Percentiles rank a stretch among this genome's conserved stretches.
These are phyloP conservation scores for Trichonephila inaurata DNA, from an alignment of 1,140 invertebrate genomes.

Conservation along the genomic window DNA sequence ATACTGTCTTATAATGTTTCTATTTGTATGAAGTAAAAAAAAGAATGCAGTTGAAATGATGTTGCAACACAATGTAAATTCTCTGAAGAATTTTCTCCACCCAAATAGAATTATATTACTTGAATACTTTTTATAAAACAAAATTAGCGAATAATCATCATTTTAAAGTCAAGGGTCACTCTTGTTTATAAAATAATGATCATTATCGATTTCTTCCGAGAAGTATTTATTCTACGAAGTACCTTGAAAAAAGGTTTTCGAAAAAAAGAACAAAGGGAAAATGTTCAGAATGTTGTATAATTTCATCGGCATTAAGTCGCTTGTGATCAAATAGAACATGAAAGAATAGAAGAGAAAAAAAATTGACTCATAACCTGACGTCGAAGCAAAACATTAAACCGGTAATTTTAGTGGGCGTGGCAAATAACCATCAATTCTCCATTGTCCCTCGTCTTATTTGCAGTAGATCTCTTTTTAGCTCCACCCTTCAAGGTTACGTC, in stretches of 20 bases:
- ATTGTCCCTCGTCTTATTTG: conserved; percentile 61
- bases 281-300: conserved; percentile 4
- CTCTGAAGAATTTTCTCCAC: too few relatives aligned
- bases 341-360: not conserved
- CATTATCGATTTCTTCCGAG: conserved; percentile 4
- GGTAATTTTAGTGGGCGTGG: conserved; percentile 66
- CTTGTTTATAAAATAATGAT: not conserved
- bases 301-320: not conserved
- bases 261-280: not conserved
- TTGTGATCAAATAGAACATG: not conserved
- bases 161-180: not conserved
- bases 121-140: not conserved
- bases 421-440: conserved; percentile 50
- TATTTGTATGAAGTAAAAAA: too few relatives aligned
- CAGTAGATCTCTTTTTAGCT: conserved; percentile 41
- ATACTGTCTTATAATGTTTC: too few relatives aligned
- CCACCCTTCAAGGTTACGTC: conserved; percentile 74
- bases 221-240: not conserved
- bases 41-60: too few relatives aligned
- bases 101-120: too few relatives aligned
- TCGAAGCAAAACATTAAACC: conserved; percentile 49
- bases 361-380: not conserved
- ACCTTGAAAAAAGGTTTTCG: not conserved
- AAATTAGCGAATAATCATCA: not conserved
- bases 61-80: too few relatives aligned